Base-by-base conservation (phyloP, 1,140 invertebrate species). In the Helicoverpa zea region DNA sequence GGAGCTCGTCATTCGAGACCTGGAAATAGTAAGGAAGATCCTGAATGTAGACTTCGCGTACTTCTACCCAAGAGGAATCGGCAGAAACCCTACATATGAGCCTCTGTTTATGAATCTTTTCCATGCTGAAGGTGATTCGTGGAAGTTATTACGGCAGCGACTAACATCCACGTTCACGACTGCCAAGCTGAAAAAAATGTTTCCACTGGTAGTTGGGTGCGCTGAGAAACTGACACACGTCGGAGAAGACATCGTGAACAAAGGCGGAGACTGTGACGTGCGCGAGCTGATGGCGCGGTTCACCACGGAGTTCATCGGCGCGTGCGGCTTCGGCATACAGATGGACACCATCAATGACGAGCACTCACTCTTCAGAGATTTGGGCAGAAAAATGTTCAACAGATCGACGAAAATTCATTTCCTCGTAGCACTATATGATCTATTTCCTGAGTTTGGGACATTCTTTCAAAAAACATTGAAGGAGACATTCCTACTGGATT, bases 131-230 rank as follows among this genome's bases (percentile, higher is more conserved):
- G 95, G 95, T 3, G 93, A 95, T 49, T 82, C 87, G 14, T 97
- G 97, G 97, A 96, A 95, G 87, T 86, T 95, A n/a, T 84, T 96
- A 10, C 87, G 97, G 52, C 87, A 92, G n/a, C 95, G 96, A 58
- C 85, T 96, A 54, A 96, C 95, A 14, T 96, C 96, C 1, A 95
- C 96, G 0, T 97, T 97, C 85, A 96, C 96, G 1, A 90, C 95
- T 0, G 93, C 94, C n/a, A 96, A 96, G 87, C 91, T 97, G 63
- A 96, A 95, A 85, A 89, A 89, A 16, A 96, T 96, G 95, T 95
- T 95, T 81, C 90, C 94, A 0, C 80, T 95, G 1, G 91, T 96
- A 79, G 56, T 90, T 1, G 70, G 90, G 12, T 95, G 96, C 16
- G 87, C 87, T 0, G 68, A 93, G 0, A 91, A 95, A 52, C 80